Base-by-base conservation (phyloP, 2,113 vertebrate species). In the Pachycephala philippinensis region DNA sequence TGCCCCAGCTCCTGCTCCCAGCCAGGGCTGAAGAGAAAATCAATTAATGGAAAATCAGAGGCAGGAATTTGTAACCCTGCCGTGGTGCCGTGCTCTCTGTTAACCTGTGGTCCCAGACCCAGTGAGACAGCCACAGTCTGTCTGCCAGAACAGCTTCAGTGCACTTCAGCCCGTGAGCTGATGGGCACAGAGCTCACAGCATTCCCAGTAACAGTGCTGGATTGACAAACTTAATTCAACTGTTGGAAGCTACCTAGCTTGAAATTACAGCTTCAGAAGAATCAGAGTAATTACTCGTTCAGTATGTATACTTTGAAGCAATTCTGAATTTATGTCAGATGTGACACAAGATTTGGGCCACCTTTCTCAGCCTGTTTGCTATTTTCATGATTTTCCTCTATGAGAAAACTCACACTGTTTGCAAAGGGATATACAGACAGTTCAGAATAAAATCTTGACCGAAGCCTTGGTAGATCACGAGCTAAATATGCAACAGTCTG, bases 1-100 rank as follows among this genome's bases (percentile, higher is more conserved):
- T 1, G 15, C 71, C 47, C 19, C 19, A 40, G 5, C 44, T 45
- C 57, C 68, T 0, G 1, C 66, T 49, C 30, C 49, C 7, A 1
- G 52, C 44, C 0, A 3, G 28, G 31, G n/a, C 60, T 28, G 56
- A 12, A 27, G n/a, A 28, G 57, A 22, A 65, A 35, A 17, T 17
- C 54, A 37, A 4, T 13, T 4, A 16, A 10, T 2, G 3, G 45
- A 13, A 37, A 84, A 74, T 19, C 9, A 22, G 42, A 64, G 10
- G 57, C 80, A 75, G 84, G 83, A 33, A 23, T 52, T 2, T 18
- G 19, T 15, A n/a, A 16, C n/a, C 68, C 13, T 0, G 2, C 75
- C 40, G 1, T 0, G 17, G 66, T 56, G 74, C 42, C 3, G 1
- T 6, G 70, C 44, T 70, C 57, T 12, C 50, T 7, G 28, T 30